Evolutionary conservation across 2,888 invertebrate genomes (phyloP).

Genomic region (Choreutis nemorana): DNA sequence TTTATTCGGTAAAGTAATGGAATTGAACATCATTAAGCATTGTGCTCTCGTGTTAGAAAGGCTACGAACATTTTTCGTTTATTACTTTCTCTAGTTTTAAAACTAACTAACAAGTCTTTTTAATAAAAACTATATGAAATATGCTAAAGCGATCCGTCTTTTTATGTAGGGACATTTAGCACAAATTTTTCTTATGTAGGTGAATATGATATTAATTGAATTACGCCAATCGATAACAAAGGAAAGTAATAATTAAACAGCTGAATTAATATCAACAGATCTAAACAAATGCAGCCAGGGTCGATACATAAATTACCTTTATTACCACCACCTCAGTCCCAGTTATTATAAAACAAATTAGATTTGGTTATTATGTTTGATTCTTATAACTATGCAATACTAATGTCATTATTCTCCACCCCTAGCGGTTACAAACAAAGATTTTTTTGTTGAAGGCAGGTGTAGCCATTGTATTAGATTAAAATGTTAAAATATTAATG

Average conservation of each 20-base stretch:
- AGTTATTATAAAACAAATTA: conserved; percentile 19
- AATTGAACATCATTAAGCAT: no score
- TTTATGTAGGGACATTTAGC: no score
- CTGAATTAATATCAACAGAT: conserved; percentile 5
- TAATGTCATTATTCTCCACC: conserved; percentile 1
- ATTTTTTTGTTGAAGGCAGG: conserved; percentile 33
- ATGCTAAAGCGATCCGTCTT: no score
- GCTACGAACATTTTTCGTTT: no score
- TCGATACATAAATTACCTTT: conserved; percentile 29
- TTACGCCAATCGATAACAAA: no score
- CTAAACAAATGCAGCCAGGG: conserved; percentile 5
- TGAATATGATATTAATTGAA: no score
- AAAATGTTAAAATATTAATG: conserved; percentile 53
- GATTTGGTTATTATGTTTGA: conserved; percentile 13
- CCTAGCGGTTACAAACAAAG: conserved; percentile 17
- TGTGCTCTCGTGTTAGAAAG: no score
- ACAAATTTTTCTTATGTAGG: no score
- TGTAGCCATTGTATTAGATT: conserved; percentile 29
- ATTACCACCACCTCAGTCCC: conserved; percentile 21
- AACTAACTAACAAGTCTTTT: conserved; percentile 3
- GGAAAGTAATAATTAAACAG: no score
- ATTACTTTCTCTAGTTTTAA: conserved; percentile 1
- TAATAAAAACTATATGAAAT: no score
- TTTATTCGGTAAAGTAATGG: no score
- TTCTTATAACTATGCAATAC: neutral